Evolutionary conservation across 2,797 vertebrate genomes (phyloP).

Genomic region (Avahi laniger): DNA sequence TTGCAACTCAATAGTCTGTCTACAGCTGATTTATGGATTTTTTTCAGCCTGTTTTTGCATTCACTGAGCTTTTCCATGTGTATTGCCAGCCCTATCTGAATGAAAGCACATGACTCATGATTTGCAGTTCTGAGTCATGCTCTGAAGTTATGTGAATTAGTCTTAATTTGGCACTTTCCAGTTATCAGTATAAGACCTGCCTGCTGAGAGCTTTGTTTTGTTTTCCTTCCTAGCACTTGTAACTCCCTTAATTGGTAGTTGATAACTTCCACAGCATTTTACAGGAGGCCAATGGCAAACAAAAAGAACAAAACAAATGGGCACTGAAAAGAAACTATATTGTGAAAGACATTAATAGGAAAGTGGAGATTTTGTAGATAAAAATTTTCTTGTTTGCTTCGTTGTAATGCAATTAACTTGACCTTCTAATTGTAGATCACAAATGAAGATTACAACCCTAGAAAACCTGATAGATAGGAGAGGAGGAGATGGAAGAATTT

Average conservation of each 20-base stretch:
- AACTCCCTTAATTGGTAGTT: conserved; percentile 71
- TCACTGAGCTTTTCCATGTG: not conserved
- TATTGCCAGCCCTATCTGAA: not conserved
- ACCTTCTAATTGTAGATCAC: not conserved
- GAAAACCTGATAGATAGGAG: not conserved
- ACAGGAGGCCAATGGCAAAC: not conserved
- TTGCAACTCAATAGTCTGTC: not conserved
- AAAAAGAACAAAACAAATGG: conserved; percentile 55
- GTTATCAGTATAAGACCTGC: conserved; percentile 59
- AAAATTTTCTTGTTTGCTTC: not conserved
- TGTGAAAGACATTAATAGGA: conserved; percentile 27
- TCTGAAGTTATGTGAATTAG: conserved; percentile 68
- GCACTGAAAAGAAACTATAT: not conserved
- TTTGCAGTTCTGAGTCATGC: conserved; percentile 57
- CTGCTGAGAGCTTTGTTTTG: conserved; percentile 75
- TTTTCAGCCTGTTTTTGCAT: not conserved
- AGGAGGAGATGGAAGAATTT: not conserved
- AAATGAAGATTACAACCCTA: not conserved
- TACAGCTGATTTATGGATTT: not conserved
- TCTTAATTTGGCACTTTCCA: conserved; percentile 71
- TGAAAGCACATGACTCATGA: conserved; percentile 60
- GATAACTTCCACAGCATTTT: conserved; percentile 74
- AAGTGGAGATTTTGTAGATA: conserved; percentile 34
- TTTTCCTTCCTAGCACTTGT: conserved; percentile 73
- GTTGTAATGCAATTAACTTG: not conserved